Conservation (phyloP, 2,113 vertebrate genomes). For the Rhipidura dahli region DNA sequence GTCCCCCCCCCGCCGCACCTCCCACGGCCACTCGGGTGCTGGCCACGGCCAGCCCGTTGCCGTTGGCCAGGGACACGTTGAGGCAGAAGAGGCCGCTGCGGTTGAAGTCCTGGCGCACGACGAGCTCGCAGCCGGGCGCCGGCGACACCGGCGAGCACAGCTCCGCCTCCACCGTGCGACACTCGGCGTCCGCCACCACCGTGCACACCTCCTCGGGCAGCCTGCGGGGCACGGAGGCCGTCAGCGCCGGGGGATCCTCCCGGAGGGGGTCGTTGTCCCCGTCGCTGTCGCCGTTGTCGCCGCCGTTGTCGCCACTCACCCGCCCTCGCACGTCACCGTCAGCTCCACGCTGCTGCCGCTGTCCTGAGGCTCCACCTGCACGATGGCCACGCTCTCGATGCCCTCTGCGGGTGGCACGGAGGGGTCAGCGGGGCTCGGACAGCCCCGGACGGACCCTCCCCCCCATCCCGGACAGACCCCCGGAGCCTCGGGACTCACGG, state of each 20-base stretch:
- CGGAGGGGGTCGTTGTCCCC: not conserved
- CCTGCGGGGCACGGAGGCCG: conserved; percentile 45
- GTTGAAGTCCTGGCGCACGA: conserved; percentile 87
- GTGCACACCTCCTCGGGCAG: conserved; percentile 89
- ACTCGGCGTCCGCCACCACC: conserved; percentile 85
- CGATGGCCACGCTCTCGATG: conserved; percentile 89
- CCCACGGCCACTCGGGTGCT: conserved; percentile 83
- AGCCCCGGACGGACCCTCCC: no score
- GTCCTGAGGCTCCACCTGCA: conserved; percentile 76
- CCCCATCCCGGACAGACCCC: no score
- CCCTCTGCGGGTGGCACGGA: conserved; percentile 73
- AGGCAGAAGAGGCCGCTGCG: conserved; percentile 88
- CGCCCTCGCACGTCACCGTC: conserved; percentile 88
- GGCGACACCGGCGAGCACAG: conserved; percentile 79
- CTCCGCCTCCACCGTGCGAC: conserved; percentile 75
- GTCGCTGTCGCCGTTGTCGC: fast-evolving
- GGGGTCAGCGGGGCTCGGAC: not conserved
- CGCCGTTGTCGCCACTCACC: conserved; percentile 71
- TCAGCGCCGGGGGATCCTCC: not conserved
- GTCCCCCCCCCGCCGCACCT: conserved; percentile 51
- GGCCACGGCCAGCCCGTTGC: conserved; percentile 84
- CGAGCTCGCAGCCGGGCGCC: conserved; percentile 83
- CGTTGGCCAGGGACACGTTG: conserved; percentile 89
- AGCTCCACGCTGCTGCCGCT: conserved; percentile 85
- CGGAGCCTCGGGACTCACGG: conserved; percentile 79